These are phyloP conservation scores for Caranx melampygus DNA, from an alignment of 2,113 vertebrate genomes.

Conservation along the genomic window DNA sequence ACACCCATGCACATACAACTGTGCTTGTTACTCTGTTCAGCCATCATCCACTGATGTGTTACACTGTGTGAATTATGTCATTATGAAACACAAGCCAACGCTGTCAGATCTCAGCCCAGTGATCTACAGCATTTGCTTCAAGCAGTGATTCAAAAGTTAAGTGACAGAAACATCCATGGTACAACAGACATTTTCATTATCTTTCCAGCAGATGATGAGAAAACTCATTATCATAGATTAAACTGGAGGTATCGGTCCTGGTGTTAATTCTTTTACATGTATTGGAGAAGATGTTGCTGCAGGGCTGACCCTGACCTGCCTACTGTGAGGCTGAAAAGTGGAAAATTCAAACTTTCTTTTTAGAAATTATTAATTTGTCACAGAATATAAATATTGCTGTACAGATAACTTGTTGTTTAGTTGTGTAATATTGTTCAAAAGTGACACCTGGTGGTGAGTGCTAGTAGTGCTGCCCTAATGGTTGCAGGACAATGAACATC, in stretches of 20 bases:
- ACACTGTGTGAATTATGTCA: background rate
- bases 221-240: background rate
- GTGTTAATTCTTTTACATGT: background rate
- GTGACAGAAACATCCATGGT: background rate
- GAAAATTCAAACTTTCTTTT: background rate
- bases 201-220: background rate
- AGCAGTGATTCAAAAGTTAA: background rate
- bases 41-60: background rate
- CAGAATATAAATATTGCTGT: background rate
- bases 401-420: background rate
- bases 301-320: background rate
- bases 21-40: background rate
- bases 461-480: background rate
- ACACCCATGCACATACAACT: conserved; percentile 17
- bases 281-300: background rate
- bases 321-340: background rate
- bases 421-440: conserved; percentile 15
- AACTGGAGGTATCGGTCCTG: background rate
- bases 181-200: background rate
- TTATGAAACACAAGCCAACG: background rate
- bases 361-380: background rate
- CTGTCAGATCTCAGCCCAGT: background rate
- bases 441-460: conserved; percentile 59
- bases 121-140: background rate
- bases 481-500: background rate